Conservation (phyloP, 1,140 invertebrate genomes). For the Acromyrmex echinatior region DNA sequence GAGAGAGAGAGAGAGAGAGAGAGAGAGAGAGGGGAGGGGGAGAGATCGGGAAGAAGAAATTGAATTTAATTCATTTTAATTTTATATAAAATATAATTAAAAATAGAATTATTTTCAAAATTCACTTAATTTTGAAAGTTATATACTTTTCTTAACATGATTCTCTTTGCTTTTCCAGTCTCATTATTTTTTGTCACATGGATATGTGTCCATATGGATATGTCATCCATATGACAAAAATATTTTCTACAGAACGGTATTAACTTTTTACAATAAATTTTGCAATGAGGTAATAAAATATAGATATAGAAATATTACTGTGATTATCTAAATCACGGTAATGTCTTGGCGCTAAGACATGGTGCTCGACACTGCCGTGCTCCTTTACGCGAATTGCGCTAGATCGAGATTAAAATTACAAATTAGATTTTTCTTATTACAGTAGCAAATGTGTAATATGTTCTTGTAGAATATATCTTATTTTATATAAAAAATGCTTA, state of each 20-base stretch:
- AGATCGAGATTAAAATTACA: neutral
- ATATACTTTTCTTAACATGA: neutral
- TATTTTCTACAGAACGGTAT: constrained; percentile 20
- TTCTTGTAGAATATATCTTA: neutral
- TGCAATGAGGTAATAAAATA: neutral
- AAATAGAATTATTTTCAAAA: neutral
- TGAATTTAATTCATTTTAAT: neutral
- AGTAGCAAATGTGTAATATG: too few species aligned
- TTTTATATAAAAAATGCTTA: neutral
- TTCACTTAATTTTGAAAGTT: too few species aligned
- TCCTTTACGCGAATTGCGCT: too few species aligned
- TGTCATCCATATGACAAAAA: constrained; percentile 38
- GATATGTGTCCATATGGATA: neutral
- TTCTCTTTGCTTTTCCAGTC: constrained; percentile 66
- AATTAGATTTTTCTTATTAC: neutral
- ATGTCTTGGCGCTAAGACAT: too few species aligned
- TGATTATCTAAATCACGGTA: neutral
- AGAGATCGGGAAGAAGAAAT: neutral
- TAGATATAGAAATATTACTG: neutral
- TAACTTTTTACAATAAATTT: neutral
- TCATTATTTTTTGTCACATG: constrained; percentile 53
- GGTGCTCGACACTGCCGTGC: too few species aligned
- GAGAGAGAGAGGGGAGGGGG: neutral
- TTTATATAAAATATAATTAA: neutral
- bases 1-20: neutral